Conservation (phyloP, 2,113 vertebrate species). For the Apteryx mantelli region DNA sequence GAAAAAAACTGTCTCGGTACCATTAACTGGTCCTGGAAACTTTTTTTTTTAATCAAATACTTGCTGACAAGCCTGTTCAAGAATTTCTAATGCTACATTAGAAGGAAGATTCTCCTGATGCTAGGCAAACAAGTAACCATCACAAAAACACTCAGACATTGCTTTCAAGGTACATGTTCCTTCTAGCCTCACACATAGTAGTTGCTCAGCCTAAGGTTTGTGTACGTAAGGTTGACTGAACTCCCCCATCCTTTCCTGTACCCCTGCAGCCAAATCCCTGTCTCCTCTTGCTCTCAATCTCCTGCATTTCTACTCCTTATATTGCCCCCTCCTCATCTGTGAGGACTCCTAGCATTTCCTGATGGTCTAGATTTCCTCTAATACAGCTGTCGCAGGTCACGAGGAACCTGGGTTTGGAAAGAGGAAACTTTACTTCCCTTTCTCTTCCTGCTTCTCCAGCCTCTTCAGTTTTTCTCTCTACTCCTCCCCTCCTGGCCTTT, state of each 20-base stretch:
- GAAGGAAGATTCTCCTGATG: neutral
- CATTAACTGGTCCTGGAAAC: neutral
- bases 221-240: neutral
- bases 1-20: neutral
- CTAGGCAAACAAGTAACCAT: neutral
- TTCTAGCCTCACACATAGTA: too few species aligned
- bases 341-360: neutral
- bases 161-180: neutral
- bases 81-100: neutral
- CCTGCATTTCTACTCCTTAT: neutral
- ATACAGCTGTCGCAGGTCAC: neutral
- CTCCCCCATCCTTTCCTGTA: neutral
- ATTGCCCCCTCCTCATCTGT: neutral
- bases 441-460: too few species aligned
- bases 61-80: neutral
- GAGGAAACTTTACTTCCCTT: neutral
- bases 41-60: neutral
- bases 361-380: neutral
- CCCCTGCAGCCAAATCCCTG: neutral
- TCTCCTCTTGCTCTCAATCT: neutral
- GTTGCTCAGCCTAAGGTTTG: neutral
- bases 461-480: too few species aligned
- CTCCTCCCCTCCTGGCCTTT: too few species aligned
- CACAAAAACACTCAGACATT: neutral
- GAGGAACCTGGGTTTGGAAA: neutral